Percentiles rank a stretch among this genome's conserved stretches.
These are phyloP conservation scores for Drosophila persimilis DNA, from an alignment of 1,140 invertebrate genomes.

Conservation along the genomic window DNA sequence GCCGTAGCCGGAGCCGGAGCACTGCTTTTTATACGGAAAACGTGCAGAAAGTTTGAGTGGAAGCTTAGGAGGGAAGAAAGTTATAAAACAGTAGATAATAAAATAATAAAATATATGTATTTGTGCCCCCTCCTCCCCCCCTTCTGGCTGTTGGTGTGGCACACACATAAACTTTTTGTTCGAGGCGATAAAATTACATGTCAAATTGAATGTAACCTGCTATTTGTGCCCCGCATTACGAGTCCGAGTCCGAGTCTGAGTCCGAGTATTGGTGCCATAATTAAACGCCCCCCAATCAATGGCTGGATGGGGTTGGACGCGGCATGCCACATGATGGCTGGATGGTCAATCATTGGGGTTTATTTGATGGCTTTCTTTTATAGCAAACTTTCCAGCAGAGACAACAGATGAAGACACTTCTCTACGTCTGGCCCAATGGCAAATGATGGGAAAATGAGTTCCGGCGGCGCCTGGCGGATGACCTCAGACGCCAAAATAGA, in stretches of 20 bases:
- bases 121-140: slow-evolving; percentile 46
- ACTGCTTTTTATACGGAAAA: slow-evolving; percentile 77
- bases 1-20: background rate
- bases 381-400: slow-evolving; percentile 50
- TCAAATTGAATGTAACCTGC: slow-evolving; percentile 80
- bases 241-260: slow-evolving; percentile 1
- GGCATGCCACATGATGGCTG: slow-evolving; percentile 59
- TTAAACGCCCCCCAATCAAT: slow-evolving; percentile 50
- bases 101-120: slow-evolving; percentile 81
- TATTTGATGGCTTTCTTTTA: slow-evolving; percentile 68
- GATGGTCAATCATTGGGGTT: slow-evolving; percentile 77
- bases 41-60: slow-evolving; percentile 80
- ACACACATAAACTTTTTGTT: slow-evolving; percentile 59
- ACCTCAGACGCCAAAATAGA: slow-evolving; percentile 43
- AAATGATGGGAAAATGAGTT: slow-evolving; percentile 16
- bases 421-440: slow-evolving; percentile 12
- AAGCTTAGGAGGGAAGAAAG: slow-evolving; percentile 74
- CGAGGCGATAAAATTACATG: slow-evolving; percentile 77
- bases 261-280: slow-evolving; percentile 40
- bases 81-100: slow-evolving; percentile 82
- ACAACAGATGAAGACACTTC: slow-evolving; percentile 5
- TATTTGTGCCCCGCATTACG: slow-evolving; percentile 72
- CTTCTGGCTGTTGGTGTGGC: background rate
- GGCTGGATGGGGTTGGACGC: background rate
- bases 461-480: slow-evolving; percentile 68